phyloP scores from a whole-genome alignment of 2,888 invertebrate species.

The Kuschelorhynchus macadamiae region DNA sequence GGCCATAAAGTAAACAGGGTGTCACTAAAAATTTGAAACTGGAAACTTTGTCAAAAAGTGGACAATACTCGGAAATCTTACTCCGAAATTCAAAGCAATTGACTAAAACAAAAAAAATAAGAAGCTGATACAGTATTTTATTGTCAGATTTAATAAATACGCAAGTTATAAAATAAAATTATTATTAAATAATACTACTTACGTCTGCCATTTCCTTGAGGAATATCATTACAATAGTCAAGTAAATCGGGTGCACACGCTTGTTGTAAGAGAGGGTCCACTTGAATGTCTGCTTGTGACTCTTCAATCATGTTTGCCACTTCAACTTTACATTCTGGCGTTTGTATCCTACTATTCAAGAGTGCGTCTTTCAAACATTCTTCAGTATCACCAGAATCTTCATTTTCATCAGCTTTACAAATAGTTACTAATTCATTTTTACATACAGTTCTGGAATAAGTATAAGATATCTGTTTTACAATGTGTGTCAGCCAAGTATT shows the following conservation, averaged over 20 bases:
- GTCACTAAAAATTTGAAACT: no score
- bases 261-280: slow-evolving; percentile 91
- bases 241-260: slow-evolving; percentile 89
- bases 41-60: no score
- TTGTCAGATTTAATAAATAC: no score
- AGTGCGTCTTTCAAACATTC: slow-evolving; percentile 93
- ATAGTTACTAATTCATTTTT: slow-evolving; percentile 79
- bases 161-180: no score
- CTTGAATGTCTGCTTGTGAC: slow-evolving; percentile 93
- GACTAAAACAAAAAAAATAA: no score
- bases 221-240: slow-evolving; percentile 84
- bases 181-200: no score
- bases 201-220: slow-evolving; percentile 94
- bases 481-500: no score
- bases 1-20: no score
- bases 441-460: slow-evolving; percentile 77
- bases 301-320: slow-evolving; percentile 91
- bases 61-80: no score
- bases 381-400: slow-evolving; percentile 77
- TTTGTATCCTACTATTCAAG: slow-evolving; percentile 80
- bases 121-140: no score
- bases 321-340: slow-evolving; percentile 84
- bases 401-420: slow-evolving; percentile 71
- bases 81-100: no score
- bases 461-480: no score